Percentiles rank a stretch among this genome's conserved stretches.
Conservation (phyloP, 2,113 vertebrate species). For the Geococcyx californianus region DNA sequence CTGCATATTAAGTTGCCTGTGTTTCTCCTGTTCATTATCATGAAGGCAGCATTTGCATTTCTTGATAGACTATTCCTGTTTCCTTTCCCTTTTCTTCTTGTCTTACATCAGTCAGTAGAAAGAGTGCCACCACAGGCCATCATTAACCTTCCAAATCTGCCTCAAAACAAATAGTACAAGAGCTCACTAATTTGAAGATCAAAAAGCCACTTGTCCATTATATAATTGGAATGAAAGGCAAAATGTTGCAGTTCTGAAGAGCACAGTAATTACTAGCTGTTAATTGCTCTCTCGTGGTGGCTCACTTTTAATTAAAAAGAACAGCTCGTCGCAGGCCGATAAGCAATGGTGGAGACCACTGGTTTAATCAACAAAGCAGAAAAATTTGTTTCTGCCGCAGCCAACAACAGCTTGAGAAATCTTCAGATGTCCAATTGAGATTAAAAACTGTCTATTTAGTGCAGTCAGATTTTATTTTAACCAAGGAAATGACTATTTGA, state of each 20-base stretch:
- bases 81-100: conserved; percentile 80
- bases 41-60: conserved; percentile 90
- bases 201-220: conserved; percentile 99
- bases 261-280: conserved; percentile 99
- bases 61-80: conserved; percentile 86
- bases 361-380: conserved; percentile 99
- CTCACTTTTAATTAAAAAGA: conserved; percentile 99
- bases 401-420: conserved; percentile 95
- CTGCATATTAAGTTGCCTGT: conserved; percentile 75
- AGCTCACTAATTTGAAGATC: conserved; percentile 99
- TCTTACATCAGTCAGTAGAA: conserved; percentile 89
- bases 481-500: conserved; percentile 93
- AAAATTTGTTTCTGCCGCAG: conserved; percentile 92
- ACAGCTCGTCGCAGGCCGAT: conserved; percentile 95
- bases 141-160: conserved; percentile 97
- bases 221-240: conserved; percentile 98
- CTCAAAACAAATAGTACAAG: conserved; percentile 98
- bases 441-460: conserved; percentile 98
- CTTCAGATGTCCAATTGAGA: conserved; percentile 99
- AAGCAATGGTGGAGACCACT: conserved; percentile 91
- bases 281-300: conserved; percentile 99
- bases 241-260: conserved; percentile 97
- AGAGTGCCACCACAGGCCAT: conserved; percentile 92
- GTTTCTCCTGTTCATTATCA: conserved; percentile 84
- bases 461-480: conserved; percentile 98